phyloP scores from a whole-genome alignment of 2,113 vertebrate genomes.

The Clarias magur region DNA sequence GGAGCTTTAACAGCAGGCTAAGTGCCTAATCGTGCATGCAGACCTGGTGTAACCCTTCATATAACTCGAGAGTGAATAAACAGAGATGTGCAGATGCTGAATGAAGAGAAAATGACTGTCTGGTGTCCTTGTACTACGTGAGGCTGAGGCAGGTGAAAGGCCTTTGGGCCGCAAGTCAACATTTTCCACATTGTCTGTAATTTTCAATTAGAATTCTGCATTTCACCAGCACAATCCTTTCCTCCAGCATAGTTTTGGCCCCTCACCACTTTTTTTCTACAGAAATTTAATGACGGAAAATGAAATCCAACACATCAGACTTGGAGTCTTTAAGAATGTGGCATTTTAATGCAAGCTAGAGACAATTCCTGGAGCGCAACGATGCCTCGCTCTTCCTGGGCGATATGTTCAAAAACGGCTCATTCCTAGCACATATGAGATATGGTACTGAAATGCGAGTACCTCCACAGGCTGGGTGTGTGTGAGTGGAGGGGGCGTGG shows the following conservation, averaged over 20 bases:
- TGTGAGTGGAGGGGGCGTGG: no score
- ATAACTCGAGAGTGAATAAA: not conserved
- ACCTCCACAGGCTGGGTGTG: no score
- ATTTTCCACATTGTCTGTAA: not conserved
- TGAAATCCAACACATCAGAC: not conserved
- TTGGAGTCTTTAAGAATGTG: not conserved
- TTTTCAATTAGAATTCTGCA: not conserved
- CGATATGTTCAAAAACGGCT: no score
- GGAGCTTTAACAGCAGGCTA: not conserved
- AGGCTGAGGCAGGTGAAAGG: not conserved
- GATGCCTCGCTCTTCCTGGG: no score
- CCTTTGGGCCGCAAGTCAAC: not conserved
- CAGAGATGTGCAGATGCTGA: not conserved
- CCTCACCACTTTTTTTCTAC: not conserved
- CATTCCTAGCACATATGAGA: no score
- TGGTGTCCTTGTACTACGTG: not conserved
- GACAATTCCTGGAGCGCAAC: no score
- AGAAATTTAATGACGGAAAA: not conserved
- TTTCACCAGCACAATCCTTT: not conserved
- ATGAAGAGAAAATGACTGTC: not conserved
- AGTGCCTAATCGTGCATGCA: slow-evolving; percentile 1
- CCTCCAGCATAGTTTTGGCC: not conserved
- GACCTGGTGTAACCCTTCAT: slow-evolving; percentile 13
- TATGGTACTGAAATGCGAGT: no score
- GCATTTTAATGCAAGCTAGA: not conserved